phyloP scores from a whole-genome alignment of 2,113 vertebrate species.

The Otus sunia region DNA sequence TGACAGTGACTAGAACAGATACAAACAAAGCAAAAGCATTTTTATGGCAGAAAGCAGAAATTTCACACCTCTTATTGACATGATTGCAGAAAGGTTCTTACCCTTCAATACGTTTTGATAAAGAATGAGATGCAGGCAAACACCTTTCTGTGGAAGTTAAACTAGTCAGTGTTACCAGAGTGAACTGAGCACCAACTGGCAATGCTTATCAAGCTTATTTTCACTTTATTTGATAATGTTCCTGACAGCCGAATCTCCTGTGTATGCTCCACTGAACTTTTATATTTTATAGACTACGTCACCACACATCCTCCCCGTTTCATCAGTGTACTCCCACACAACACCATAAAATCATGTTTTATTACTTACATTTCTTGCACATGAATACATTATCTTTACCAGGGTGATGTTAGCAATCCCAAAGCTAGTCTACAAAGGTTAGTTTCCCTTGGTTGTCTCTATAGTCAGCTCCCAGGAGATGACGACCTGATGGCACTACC shows the following conservation, averaged over 20 bases:
- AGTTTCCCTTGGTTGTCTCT: background rate
- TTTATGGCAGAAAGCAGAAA: background rate
- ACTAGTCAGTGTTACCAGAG: background rate
- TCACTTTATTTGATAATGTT: background rate
- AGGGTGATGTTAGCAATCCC: background rate
- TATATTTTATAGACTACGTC: accelerated
- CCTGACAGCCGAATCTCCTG: background rate
- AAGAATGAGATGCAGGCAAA: background rate
- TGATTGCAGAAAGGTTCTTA: background rate
- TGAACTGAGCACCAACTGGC: background rate
- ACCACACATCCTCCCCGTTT: accelerated
- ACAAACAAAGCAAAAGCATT: background rate
- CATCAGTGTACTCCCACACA: background rate
- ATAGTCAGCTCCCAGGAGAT: background rate
- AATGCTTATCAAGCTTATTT: background rate
- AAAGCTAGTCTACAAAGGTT: background rate
- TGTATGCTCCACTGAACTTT: background rate
- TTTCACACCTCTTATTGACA: background rate
- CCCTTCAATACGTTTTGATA: background rate
- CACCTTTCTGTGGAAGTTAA: background rate
- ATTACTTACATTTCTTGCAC: background rate
- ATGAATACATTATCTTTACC: background rate
- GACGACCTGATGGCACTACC: background rate
- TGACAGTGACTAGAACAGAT: accelerated
- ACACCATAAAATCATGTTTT: background rate